These are phyloP conservation scores for Hephaestus fuliginosus DNA, from an alignment of 2,797 vertebrate genomes.

Conservation along the genomic window DNA sequence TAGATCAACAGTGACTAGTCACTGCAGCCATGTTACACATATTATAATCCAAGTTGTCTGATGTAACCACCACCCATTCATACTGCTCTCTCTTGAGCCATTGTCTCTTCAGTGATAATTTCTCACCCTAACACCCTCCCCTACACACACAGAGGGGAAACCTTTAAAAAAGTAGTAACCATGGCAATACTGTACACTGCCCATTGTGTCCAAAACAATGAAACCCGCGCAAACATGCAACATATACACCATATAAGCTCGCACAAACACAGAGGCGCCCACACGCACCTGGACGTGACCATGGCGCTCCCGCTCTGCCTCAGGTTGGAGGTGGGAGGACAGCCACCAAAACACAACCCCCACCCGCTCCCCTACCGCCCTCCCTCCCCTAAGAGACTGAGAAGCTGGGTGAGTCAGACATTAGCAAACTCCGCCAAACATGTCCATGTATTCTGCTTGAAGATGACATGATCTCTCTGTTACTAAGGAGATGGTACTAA, in stretches of 20 bases:
- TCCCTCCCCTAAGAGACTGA: constrained; percentile 7
- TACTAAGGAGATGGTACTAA: constrained; percentile 65
- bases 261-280: not conserved
- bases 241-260: constrained; percentile 3
- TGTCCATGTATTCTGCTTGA: constrained; percentile 56
- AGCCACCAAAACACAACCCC: constrained; percentile 34
- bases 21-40: not conserved
- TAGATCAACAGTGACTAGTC: constrained; percentile 5
- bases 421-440: constrained; percentile 58
- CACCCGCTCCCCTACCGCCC: not conserved
- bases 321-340: constrained; percentile 60
- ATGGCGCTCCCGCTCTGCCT: constrained; percentile 49
- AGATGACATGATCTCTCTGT: constrained; percentile 51
- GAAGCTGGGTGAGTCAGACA: constrained; percentile 70
- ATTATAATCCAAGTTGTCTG: constrained; percentile 5
- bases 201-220: constrained; percentile 31
- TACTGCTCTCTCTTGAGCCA: constrained; percentile 27
- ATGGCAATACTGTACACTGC: constrained; percentile 63
- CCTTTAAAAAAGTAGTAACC: constrained; percentile 65
- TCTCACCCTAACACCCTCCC: constrained; percentile 49
- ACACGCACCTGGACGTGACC: constrained; percentile 55
- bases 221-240: constrained; percentile 23
- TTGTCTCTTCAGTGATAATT: constrained; percentile 24
- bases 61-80: constrained; percentile 39
- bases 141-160: constrained; percentile 35